Conservation (phyloP, 2,888 invertebrate species). For the Loripinus fragilis region DNA sequence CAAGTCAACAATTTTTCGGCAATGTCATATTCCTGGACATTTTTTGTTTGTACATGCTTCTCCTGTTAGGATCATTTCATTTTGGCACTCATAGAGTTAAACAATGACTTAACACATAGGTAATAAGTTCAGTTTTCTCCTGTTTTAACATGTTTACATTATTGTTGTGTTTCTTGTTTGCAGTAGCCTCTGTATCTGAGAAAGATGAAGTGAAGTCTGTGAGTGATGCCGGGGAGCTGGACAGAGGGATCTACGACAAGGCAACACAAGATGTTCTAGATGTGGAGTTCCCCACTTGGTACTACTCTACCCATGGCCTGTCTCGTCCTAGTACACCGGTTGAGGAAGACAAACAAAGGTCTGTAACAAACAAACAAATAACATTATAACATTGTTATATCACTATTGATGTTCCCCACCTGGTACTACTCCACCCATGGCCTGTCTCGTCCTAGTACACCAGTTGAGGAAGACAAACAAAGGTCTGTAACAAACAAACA, state of each 20-base stretch:
- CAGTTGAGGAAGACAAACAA: constrained; percentile 50
- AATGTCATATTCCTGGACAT: no score
- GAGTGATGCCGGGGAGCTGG: constrained; percentile 29
- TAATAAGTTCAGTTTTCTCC: no score
- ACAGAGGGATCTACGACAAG: constrained; percentile 56
- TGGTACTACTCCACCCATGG: constrained; percentile 81
- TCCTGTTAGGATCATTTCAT: no score
- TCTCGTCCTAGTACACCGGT: constrained; percentile 79
- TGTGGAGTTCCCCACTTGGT: constrained; percentile 81
- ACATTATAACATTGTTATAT: no score
- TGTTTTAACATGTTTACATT: no score
- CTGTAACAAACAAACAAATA: not conserved
- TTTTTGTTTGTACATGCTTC: no score
- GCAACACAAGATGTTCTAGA: constrained; percentile 69
- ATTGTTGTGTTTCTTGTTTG: no score
- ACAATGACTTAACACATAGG: no score
- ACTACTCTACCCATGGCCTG: constrained; percentile 80
- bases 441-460: constrained; percentile 79
- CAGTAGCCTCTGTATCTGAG: not conserved
- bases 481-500: not conserved
- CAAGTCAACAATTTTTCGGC: no score
- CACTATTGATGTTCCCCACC: constrained; percentile 81
- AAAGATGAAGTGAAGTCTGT: not conserved
- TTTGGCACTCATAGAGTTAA: no score
- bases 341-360: constrained; percentile 31